phyloP scores from a whole-genome alignment of 64 coral and sea anemone genomes.

The Montipora sp. region DNA sequence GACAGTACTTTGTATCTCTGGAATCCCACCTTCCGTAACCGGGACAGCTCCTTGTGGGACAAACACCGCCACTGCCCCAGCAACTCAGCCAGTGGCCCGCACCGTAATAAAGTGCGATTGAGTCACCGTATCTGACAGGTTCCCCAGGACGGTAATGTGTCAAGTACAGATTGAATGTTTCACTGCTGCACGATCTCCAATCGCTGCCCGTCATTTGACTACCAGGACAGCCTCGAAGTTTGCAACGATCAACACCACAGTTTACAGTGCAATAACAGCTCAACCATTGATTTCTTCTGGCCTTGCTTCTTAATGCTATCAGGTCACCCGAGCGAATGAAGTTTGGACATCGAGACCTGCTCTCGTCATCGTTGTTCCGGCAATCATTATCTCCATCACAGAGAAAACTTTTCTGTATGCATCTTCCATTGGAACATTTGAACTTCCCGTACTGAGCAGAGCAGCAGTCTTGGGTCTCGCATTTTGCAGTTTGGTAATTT shows the following conservation, averaged over 20 bases:
- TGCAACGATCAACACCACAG: constrained; percentile 19
- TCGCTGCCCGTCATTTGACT: not conserved
- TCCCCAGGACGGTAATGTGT: not conserved
- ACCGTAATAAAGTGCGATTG: not conserved
- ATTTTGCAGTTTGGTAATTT: not conserved
- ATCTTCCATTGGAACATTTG: constrained; percentile 8
- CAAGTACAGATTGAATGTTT: constrained; percentile 9
- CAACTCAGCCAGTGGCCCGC: not conserved
- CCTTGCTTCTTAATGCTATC: not conserved
- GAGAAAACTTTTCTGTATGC: not conserved
- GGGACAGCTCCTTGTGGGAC: not conserved
- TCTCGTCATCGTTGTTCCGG: constrained; percentile 13
- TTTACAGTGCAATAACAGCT: constrained; percentile 21
- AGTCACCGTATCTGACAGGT: constrained; percentile 18
- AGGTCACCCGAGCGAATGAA: constrained; percentile 12
- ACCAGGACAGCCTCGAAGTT: not conserved
- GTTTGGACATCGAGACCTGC: constrained; percentile 8
- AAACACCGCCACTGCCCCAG: not conserved
- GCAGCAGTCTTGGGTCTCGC: constrained; percentile 16
- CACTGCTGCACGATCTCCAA: not conserved
- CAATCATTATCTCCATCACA: constrained; percentile 35
- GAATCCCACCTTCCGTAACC: not conserved
- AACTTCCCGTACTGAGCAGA: constrained; percentile 15
- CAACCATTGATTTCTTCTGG: not conserved
- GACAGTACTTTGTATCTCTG: not conserved